Conservation (phyloP, 2,113 vertebrate genomes). For the Apus apus region DNA sequence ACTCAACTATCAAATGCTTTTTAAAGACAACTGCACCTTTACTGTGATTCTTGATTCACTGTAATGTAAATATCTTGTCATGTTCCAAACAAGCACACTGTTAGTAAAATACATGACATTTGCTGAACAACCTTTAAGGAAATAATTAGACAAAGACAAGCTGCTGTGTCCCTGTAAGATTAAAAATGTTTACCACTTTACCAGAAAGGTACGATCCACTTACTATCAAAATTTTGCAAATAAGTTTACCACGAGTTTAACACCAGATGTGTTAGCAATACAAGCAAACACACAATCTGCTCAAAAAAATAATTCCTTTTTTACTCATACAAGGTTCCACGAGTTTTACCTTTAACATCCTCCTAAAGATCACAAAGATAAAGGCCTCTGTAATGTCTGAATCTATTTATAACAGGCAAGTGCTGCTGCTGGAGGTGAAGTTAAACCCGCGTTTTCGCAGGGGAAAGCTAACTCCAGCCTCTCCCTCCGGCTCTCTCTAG, state of each 20-base stretch:
- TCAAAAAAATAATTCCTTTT: not conserved
- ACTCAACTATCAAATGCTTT: conserved; percentile 18
- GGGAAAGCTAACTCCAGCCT: not conserved
- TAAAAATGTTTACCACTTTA: conserved; percentile 58
- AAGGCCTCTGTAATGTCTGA: not conserved
- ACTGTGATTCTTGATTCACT: conserved; percentile 19
- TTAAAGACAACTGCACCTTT: conserved; percentile 26
- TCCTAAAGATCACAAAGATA: conserved; percentile 27
- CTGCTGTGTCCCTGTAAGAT: conserved; percentile 17
- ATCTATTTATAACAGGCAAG: not conserved
- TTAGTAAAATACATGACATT: conserved; percentile 55
- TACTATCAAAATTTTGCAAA: conserved; percentile 38
- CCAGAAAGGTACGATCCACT: conserved; percentile 3
- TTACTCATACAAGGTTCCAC: not conserved
- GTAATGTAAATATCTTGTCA: conserved; percentile 38
- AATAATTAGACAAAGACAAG: conserved; percentile 59
- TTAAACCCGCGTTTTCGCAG: not conserved
- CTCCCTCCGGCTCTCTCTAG: conserved; percentile 67
- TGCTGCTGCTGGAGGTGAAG: not conserved
- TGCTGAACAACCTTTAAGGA: conserved; percentile 53
- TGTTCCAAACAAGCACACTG: conserved; percentile 21
- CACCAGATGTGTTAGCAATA: not conserved
- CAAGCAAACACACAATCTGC: not conserved
- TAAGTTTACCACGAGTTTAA: not conserved
- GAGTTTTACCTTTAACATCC: conserved; percentile 15